Percentiles rank a stretch among this genome's conserved stretches.
Evolutionary conservation across 2,888 invertebrate genomes (phyloP).

Genomic region (Caenorhabditis drosophilae): DNA sequence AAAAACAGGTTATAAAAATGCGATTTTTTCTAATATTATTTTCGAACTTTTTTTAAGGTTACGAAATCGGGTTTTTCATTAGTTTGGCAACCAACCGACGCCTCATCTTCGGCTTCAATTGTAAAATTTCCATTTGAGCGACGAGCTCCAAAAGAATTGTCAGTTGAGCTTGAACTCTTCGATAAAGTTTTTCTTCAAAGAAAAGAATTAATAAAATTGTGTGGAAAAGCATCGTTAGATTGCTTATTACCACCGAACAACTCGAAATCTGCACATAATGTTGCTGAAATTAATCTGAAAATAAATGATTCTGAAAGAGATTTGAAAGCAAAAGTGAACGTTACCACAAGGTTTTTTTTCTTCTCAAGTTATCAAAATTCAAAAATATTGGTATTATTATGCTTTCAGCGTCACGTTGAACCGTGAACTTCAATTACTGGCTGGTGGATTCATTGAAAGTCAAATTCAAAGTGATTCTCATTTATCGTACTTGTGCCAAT

Average conservation of each 20-base stretch:
- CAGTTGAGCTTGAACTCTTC: slow-evolving; percentile 59
- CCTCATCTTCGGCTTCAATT: slow-evolving; percentile 60
- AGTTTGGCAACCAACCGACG: slow-evolving; percentile 68
- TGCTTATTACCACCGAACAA: slow-evolving; percentile 69
- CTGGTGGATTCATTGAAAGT: slow-evolving; percentile 63
- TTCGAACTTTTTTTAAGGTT: slow-evolving; percentile 49
- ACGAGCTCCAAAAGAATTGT: slow-evolving; percentile 41
- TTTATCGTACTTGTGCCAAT: slow-evolving; percentile 64
- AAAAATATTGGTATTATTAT: slow-evolving; percentile 23
- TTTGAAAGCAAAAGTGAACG: slow-evolving; percentile 58
- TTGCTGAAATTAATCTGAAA: slow-evolving; percentile 63
- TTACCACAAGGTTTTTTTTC: slow-evolving; percentile 60
- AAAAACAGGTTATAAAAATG: slow-evolving; percentile 56
- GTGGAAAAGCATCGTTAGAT: slow-evolving; percentile 49
- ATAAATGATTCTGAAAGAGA: slow-evolving; percentile 56
- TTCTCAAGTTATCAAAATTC: slow-evolving; percentile 2
- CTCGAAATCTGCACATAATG: slow-evolving; percentile 66
- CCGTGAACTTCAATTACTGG: slow-evolving; percentile 66
- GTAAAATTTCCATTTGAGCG: slow-evolving; percentile 69
- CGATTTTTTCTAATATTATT: not conserved
- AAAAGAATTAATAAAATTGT: slow-evolving; percentile 65
- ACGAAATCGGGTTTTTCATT: slow-evolving; percentile 68
- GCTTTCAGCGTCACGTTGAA: slow-evolving; percentile 61
- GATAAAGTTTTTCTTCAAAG: slow-evolving; percentile 71
- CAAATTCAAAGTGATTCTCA: slow-evolving; percentile 54